A percentile compares a stretch with the other conserved stretches of the same genome.
phyloP scores from a whole-genome alignment of 2,113 vertebrate species.

The Leucosticte australis region DNA sequence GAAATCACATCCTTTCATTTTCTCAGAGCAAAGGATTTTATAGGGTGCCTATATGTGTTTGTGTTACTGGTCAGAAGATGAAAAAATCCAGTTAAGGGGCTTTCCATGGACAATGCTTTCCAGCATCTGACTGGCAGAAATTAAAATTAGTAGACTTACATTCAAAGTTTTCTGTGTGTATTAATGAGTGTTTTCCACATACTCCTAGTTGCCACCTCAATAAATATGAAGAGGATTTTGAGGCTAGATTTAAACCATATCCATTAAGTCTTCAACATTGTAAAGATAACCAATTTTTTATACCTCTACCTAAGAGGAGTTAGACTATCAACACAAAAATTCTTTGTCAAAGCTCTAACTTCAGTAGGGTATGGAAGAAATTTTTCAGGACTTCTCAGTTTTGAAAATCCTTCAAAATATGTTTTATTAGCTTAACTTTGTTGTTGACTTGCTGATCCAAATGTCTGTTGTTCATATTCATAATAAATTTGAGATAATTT shows the following conservation, averaged over 20 bases:
- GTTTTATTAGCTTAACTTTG: not conserved
- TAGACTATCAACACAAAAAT: not conserved
- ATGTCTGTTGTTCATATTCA: not conserved
- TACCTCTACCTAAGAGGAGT: not conserved
- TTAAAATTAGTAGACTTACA: not conserved
- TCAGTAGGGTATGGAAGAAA: rapidly evolving
- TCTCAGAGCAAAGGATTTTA: not conserved
- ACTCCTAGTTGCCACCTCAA: not conserved
- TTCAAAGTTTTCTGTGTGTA: not conserved
- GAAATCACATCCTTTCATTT: not conserved
- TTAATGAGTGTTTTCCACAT: not conserved
- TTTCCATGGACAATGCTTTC: not conserved
- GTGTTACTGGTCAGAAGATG: not conserved
- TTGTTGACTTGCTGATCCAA: not conserved
- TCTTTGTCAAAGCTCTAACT: not conserved
- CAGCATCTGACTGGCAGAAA: not conserved
- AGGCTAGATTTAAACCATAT: not conserved
- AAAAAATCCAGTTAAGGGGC: not conserved
- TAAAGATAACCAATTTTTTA: not conserved
- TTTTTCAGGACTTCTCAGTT: not conserved
- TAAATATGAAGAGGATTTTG: not conserved
- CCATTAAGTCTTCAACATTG: not conserved
- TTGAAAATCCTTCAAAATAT: not conserved
- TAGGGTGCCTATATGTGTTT: not conserved
- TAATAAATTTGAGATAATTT: not conserved